Percentiles rank a stretch among this genome's conserved stretches.
phyloP scores from a whole-genome alignment of 2,113 vertebrate genomes.

The Mungos mungo region DNA sequence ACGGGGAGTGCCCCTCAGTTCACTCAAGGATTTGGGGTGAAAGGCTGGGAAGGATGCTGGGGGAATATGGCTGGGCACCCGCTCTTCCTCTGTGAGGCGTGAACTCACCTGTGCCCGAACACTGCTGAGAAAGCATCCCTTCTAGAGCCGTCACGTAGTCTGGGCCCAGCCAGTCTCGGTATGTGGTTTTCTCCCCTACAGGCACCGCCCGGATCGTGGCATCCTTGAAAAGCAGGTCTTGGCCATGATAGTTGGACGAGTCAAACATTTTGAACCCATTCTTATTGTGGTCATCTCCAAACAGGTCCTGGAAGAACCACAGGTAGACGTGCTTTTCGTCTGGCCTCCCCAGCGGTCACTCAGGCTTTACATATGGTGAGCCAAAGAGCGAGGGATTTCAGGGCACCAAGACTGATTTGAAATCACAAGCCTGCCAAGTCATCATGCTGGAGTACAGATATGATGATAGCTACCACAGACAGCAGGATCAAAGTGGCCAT shows the following conservation, averaged over 20 bases:
- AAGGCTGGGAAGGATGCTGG: not conserved
- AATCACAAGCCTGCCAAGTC: not conserved
- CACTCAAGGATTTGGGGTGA: not conserved
- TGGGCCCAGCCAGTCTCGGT: slow-evolving; percentile 92
- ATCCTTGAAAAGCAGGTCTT: slow-evolving; percentile 96
- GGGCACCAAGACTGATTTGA: not conserved
- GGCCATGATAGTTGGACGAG: slow-evolving; percentile 88
- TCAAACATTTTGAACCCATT: slow-evolving; percentile 94
- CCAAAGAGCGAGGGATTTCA: not conserved
- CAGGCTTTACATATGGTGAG: not conserved
- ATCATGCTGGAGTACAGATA: not conserved
- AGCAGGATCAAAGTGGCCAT: not conserved
- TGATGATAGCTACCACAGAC: not conserved
- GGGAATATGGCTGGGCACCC: rapidly evolving
- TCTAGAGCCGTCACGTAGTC: slow-evolving; percentile 89
- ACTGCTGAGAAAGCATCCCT: slow-evolving; percentile 85
- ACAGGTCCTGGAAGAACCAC: slow-evolving; percentile 86
- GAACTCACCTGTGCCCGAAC: slow-evolving; percentile 85
- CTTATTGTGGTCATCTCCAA: slow-evolving; percentile 82
- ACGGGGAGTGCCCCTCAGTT: not conserved
- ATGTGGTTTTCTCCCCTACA: slow-evolving; percentile 88
- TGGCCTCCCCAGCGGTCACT: not conserved
- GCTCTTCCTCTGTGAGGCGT: not conserved
- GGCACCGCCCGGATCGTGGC: slow-evolving; percentile 87
- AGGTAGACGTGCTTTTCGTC: not conserved